A percentile compares a stretch with the other conserved stretches of the same genome.
These are phyloP conservation scores for Limanda limanda DNA, from an alignment of 2,113 vertebrate genomes.

Conservation along the genomic window DNA sequence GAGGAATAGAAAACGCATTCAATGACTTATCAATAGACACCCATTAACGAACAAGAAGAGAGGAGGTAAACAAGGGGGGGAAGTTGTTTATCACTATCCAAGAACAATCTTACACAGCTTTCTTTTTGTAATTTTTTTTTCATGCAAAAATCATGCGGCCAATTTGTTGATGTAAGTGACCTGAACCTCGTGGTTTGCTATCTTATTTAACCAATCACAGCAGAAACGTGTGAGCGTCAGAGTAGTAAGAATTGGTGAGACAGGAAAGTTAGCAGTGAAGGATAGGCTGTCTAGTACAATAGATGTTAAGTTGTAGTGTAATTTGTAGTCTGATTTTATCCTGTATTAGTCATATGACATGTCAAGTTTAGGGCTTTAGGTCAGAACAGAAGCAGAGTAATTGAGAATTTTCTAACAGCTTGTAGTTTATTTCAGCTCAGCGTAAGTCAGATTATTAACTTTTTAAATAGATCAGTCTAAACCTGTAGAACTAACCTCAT, in stretches of 20 bases:
- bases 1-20: neutral
- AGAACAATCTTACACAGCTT: constrained; percentile 97
- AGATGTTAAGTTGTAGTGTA: constrained; percentile 76
- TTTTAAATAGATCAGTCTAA: constrained; percentile 75
- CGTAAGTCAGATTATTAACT: constrained; percentile 60
- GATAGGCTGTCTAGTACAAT: constrained; percentile 63
- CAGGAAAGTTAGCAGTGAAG: constrained; percentile 59
- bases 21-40: neutral
- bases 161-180: constrained; percentile 99
- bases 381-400: constrained; percentile 49
- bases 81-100: constrained; percentile 83
- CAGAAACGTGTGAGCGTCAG: constrained; percentile 74
- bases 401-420: constrained; percentile 54
- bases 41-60: constrained; percentile 34
- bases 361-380: constrained; percentile 46
- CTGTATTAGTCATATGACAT: constrained; percentile 62
- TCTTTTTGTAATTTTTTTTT: constrained; percentile 98
- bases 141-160: constrained; percentile 99
- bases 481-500: constrained; percentile 81
- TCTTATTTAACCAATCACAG: constrained; percentile 89
- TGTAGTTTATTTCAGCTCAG: constrained; percentile 60
- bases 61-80: constrained; percentile 44
- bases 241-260: constrained; percentile 56
- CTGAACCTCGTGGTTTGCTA: constrained; percentile 96
- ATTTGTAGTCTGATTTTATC: constrained; percentile 62